Conservation (phyloP, 2,113 vertebrate species). For the Hiodon alosoides region DNA sequence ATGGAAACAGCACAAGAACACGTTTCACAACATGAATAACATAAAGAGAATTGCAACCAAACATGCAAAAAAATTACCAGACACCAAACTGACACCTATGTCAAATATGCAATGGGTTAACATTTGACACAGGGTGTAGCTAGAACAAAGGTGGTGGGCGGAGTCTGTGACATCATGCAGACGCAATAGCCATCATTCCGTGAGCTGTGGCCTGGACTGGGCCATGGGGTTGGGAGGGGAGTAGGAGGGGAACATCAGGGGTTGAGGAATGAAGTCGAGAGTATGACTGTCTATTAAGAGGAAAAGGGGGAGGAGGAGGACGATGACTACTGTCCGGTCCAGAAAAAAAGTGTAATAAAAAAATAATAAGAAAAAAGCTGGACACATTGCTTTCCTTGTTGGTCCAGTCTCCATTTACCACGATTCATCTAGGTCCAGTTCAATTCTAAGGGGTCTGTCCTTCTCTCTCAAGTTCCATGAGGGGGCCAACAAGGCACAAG, state of each 20-base stretch:
- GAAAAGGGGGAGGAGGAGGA: conserved; percentile 26
- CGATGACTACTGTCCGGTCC: conserved; percentile 23
- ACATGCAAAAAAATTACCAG: conserved; percentile 44
- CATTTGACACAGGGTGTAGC: not conserved
- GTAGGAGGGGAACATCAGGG: not conserved
- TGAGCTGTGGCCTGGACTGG: conserved; percentile 11
- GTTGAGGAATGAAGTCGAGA: conserved; percentile 29
- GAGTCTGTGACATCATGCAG: conserved; percentile 24
- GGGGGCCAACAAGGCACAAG: not conserved
- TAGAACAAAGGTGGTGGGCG: not conserved
- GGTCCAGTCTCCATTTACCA: conserved; percentile 2
- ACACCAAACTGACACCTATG: conserved; percentile 36
- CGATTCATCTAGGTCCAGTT: conserved; percentile 4
- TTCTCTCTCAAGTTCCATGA: not conserved
- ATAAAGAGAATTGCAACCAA: conserved; percentile 30
- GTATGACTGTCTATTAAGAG: conserved; percentile 18
- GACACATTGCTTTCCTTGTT: conserved; percentile 3
- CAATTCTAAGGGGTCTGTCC: conserved; percentile 12
- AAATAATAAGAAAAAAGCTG: not conserved
- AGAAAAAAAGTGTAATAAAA: conserved; percentile 21
- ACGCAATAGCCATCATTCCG: conserved; percentile 20
- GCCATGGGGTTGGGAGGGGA: not conserved
- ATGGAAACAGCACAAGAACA: conserved; percentile 25
- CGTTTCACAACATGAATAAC: conserved; percentile 33
- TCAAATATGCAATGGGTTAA: conserved; percentile 26